Evolutionary conservation across 1,140 invertebrate species (phyloP).

Genomic region (Trissolcus basalis): DNA sequence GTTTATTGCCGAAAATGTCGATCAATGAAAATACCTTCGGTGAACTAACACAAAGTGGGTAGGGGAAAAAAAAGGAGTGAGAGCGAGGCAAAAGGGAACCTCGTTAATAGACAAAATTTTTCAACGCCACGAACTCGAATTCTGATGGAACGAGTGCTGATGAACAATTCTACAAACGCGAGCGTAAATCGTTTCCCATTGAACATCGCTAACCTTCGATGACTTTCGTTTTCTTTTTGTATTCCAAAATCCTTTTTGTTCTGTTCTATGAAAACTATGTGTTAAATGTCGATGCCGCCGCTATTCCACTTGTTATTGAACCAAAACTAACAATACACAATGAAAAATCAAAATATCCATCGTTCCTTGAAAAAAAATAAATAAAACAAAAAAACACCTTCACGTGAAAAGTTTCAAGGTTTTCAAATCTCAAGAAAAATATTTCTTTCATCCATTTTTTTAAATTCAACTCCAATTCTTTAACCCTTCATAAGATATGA

Average conservation of each 20-base stretch:
- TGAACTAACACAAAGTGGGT: background rate
- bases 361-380: no score
- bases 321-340: slow-evolving; percentile 11
- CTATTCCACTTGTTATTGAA: slow-evolving; percentile 24
- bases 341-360: background rate
- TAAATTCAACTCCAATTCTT: no score
- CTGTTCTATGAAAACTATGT: slow-evolving; percentile 15
- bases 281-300: no score
- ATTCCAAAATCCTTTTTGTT: slow-evolving; percentile 21
- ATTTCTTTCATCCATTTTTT: no score
- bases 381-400: no score
- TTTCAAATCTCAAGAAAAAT: no score
- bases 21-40: background rate
- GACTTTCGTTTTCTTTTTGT: slow-evolving; percentile 45
- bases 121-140: slow-evolving; percentile 18
- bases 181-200: slow-evolving; percentile 36
- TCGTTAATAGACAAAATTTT: slow-evolving; percentile 19
- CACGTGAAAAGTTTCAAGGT: no score
- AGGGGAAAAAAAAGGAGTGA: slow-evolving; percentile 13
- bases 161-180: slow-evolving; percentile 31
- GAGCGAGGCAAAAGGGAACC: slow-evolving; percentile 10
- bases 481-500: no score
- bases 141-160: slow-evolving; percentile 24
- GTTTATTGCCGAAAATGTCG: background rate
- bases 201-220: slow-evolving; percentile 33